A percentile compares a stretch with the other conserved stretches of the same genome.
Conservation (phyloP, 2,113 vertebrate genomes). For the Toxostoma redivivum region DNA sequence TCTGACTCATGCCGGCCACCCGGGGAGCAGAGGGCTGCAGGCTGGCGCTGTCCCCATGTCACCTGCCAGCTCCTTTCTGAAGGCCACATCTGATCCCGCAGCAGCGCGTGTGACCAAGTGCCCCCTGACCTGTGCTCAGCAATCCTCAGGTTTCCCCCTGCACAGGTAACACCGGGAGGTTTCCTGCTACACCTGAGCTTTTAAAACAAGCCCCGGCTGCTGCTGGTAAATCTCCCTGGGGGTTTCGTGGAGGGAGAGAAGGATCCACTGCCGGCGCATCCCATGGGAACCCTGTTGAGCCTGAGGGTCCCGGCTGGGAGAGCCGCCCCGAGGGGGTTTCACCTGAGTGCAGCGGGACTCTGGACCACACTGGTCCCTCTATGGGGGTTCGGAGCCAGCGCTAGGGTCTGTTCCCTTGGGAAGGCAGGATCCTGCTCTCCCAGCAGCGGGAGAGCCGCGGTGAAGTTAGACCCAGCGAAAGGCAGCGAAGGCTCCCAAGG, state of each 20-base stretch:
- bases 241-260: not conserved
- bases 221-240: not conserved
- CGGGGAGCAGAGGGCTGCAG: not conserved
- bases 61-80: not conserved
- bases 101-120: not conserved
- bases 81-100: not conserved
- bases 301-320: not conserved
- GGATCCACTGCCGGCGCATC: rapidly evolving
- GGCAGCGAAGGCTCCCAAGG: not conserved
- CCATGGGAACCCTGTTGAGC: not conserved
- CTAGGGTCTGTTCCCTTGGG: not conserved
- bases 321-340: not conserved
- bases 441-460: not conserved
- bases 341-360: rapidly evolving
- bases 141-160: not conserved
- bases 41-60: not conserved
- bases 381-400: rapidly evolving
- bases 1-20: not conserved
- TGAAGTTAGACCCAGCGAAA: not conserved
- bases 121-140: not conserved
- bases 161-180: not conserved
- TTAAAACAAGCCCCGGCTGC: not conserved
- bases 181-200: not conserved
- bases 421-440: not conserved
- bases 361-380: rapidly evolving